phyloP scores from a whole-genome alignment of 2,113 vertebrate genomes.

The Caracal caracal region DNA sequence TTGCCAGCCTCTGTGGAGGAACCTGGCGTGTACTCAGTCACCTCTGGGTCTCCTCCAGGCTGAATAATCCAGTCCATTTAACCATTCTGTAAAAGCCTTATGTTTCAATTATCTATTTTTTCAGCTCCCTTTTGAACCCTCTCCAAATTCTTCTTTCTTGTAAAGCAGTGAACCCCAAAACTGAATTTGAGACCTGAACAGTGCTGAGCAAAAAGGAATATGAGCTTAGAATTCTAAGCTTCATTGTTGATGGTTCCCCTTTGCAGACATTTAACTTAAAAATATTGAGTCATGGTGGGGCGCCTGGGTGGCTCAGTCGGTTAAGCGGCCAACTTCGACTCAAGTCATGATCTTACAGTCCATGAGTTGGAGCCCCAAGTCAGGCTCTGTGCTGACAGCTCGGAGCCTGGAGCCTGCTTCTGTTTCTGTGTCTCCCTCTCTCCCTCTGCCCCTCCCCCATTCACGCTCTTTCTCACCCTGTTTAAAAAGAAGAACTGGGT shows the following conservation, averaged over 20 bases:
- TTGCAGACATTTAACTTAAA: neutral
- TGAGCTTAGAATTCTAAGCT: neutral
- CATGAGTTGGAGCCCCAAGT: too few species aligned
- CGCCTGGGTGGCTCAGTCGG: too few species aligned
- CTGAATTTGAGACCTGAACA: conserved; percentile 7
- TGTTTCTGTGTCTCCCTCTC: too few species aligned
- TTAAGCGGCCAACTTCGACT: too few species aligned
- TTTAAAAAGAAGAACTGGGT: neutral
- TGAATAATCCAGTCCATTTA: neutral
- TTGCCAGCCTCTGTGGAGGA: neutral
- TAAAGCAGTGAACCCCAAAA: neutral
- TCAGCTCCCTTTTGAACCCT: conserved; percentile 3
- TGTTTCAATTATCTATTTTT: conserved; percentile 51
- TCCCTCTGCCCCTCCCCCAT: too few species aligned
- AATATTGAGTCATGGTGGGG: neutral
- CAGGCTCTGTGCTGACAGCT: too few species aligned
- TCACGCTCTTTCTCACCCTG: too few species aligned
- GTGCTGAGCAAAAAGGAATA: neutral
- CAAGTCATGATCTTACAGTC: too few species aligned
- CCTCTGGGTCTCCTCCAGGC: neutral
- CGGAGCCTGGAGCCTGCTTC: too few species aligned
- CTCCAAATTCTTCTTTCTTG: conserved; percentile 21
- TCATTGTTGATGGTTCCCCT: neutral
- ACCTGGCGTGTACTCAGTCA: rapidly evolving
- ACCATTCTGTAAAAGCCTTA: neutral